Evolutionary conservation across 2,797 vertebrate genomes (phyloP).

Genomic region (Agapornis canus): DNA sequence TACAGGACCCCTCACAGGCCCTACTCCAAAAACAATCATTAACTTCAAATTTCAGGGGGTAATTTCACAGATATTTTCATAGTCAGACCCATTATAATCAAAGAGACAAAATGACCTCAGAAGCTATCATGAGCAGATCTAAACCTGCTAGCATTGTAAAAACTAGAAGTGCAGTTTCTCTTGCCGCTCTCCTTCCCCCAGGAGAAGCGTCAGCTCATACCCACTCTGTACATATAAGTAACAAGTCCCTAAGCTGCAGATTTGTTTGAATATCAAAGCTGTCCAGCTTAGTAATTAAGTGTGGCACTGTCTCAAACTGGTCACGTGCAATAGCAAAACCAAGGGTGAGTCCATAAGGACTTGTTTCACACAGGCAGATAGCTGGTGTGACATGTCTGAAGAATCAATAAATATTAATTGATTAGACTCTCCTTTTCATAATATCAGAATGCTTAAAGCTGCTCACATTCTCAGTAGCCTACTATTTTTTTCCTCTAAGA

Average conservation of each 20-base stretch:
- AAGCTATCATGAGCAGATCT: neutral
- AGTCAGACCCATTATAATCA: neutral
- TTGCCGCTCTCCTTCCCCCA: neutral
- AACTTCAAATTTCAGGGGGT: neutral
- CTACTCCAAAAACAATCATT: neutral
- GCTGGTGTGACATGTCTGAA: neutral
- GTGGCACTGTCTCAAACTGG: neutral
- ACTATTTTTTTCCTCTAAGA: neutral
- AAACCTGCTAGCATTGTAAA: neutral
- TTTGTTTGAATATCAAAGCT: neutral
- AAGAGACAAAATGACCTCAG: neutral
- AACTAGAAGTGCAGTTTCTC: neutral
- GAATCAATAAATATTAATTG: neutral
- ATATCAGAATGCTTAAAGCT: neutral
- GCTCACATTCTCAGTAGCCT: neutral
- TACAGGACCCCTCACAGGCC: neutral
- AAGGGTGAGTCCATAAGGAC: neutral
- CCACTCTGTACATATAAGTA: neutral
- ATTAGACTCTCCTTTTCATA: neutral
- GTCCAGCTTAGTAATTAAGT: neutral
- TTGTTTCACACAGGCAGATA: neutral
- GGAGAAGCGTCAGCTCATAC: neutral
- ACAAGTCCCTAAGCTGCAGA: neutral
- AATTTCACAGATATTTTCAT: slow-evolving; percentile 14
- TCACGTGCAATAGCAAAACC: neutral